These are phyloP conservation scores for Akabosia matsudoensis DNA, from an alignment of 1,140 invertebrate species.

Conservation along the genomic window DNA sequence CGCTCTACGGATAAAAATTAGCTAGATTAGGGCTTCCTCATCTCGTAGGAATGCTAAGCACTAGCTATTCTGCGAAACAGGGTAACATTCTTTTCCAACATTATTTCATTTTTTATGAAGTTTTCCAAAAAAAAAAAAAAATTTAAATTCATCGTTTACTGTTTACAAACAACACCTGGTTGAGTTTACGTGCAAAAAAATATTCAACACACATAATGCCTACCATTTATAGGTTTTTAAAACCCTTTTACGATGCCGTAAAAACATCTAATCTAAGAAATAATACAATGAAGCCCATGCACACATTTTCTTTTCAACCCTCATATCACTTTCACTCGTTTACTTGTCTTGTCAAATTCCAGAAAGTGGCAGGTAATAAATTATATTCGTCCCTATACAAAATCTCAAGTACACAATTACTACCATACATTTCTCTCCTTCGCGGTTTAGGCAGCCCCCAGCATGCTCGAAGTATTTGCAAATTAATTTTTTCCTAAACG, in stretches of 20 bases:
- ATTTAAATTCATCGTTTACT: background rate
- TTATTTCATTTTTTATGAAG: too few species aligned
- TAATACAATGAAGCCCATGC: too few species aligned
- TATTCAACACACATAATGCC: background rate
- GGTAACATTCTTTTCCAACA: too few species aligned
- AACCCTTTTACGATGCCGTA: background rate
- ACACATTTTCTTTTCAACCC: too few species aligned
- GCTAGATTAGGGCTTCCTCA: too few species aligned
- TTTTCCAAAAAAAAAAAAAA: background rate
- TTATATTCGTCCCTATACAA: background rate
- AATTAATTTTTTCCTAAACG: too few species aligned
- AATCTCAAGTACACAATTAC: background rate
- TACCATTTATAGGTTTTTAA: background rate
- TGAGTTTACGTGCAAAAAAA: background rate
- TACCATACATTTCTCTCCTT: background rate
- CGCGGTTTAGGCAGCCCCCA: background rate
- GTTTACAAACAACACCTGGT: background rate
- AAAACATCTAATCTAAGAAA: too few species aligned
- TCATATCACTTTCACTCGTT: background rate
- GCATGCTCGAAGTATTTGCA: too few species aligned
- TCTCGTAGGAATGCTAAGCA: too few species aligned
- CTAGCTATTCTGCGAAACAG: too few species aligned
- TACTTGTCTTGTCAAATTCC: background rate
- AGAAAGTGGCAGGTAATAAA: background rate
- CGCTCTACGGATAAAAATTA: too few species aligned